Conservation (phyloP, 2,797 vertebrate genomes). For the Crenuchus spilurus region DNA sequence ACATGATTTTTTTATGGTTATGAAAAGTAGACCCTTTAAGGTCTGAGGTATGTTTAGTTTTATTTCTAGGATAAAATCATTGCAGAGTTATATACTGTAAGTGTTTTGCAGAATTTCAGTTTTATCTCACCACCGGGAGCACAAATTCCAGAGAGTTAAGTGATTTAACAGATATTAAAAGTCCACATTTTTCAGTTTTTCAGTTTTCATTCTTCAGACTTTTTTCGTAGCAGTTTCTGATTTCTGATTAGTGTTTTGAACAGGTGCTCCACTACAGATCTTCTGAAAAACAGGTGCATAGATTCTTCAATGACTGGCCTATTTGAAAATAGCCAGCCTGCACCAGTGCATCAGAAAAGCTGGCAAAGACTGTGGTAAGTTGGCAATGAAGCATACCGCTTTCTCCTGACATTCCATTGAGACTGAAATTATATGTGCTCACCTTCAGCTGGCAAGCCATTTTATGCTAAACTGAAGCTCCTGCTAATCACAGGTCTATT, state of each 20-base stretch:
- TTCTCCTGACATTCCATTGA: constrained; percentile 9
- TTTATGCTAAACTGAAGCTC: neutral
- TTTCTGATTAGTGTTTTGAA: neutral
- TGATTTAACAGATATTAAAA: too few species aligned
- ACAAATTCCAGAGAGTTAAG: too few species aligned
- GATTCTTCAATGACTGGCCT: neutral
- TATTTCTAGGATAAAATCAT: too few species aligned
- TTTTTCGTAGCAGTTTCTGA: neutral
- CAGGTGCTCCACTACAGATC: neutral
- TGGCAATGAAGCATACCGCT: neutral
- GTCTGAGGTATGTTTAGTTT: too few species aligned
- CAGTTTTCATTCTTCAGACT: too few species aligned
- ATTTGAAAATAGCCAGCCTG: neutral
- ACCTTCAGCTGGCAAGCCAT: constrained; percentile 3
- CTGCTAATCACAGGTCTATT: constrained; percentile 16
- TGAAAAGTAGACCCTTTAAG: too few species aligned
- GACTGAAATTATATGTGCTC: neutral
- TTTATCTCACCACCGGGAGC: too few species aligned
- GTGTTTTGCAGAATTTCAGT: too few species aligned
- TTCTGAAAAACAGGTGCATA: constrained; percentile 5
- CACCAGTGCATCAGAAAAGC: neutral
- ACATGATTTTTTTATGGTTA: too few species aligned
- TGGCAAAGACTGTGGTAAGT: neutral
- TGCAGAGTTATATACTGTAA: too few species aligned
- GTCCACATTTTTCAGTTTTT: too few species aligned